Base-by-base conservation (phyloP, 2,888 invertebrate species). In the Caenorhabditis imperialis region DNA sequence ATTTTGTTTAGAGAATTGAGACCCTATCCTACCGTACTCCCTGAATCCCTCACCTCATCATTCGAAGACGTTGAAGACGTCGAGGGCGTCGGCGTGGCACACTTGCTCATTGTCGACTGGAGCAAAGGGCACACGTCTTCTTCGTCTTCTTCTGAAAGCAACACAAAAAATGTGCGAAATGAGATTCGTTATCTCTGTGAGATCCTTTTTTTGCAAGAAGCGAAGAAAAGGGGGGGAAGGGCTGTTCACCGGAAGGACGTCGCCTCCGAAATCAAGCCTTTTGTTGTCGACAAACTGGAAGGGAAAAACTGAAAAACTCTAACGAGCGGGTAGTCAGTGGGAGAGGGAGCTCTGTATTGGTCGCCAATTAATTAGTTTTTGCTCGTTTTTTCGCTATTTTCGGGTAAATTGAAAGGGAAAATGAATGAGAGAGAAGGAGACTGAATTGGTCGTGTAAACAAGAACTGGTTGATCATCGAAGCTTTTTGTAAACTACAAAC, bases 61-160 rank as follows among this genome's bases (percentile, higher is more conserved):
- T 58, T 54, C n/a, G 63, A 72, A 48, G 30, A 30, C 10, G 25
- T 42, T 1, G 72, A 72, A 37, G 72, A 72, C 35, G 72, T 72
- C 1, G 72, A 72, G 3, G 72, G 72, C n/a, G 72, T 72, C 47
- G 72, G 72, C 16, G 72, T 65, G 5, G 72, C 53, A 22, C 71
- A 63, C 58, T 69, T 69, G 50, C 65, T 57, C 65, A 65, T 57
- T 33, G 23, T 25, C 8, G 25, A 22, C 20, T 18, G 1, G 22
- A 8, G 5, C 8, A 54, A 16, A 16, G 51, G 35, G 42, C 12
- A 7, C 22, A 16, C 14, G 25, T 7, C 45, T 25, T 37, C 18
- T 20, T 33, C n/a, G n/a, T n/a, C n/a, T n/a, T n/a, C n/a, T n/a
- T n/a, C n/a, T n/a, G n/a, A n/a, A n/a, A n/a, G n/a, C n/a, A n/a